Evolutionary conservation across 2,797 vertebrate genomes (phyloP).

Genomic region (Gorsachius magnificus): DNA sequence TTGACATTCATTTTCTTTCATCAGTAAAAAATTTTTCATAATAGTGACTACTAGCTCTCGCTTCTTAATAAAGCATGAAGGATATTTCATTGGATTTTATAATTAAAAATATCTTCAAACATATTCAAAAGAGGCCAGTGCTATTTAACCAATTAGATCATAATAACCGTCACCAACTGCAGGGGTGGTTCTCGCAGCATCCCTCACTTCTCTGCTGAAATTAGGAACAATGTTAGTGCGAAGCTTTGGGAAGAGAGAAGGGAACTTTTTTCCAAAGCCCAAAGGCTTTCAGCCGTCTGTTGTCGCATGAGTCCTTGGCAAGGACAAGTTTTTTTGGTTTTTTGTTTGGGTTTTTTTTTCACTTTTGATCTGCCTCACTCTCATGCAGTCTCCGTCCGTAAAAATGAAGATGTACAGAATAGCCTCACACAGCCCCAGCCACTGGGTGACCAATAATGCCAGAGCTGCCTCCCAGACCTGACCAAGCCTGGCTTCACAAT

Average conservation of each 20-base stretch:
- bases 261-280: not conserved
- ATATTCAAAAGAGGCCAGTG: not conserved
- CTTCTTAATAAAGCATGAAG: conserved; percentile 31
- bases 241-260: not conserved
- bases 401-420: not conserved
- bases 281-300: not conserved
- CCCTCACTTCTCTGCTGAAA: not conserved
- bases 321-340: not conserved
- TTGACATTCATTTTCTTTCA: conserved; percentile 38
- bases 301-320: not conserved
- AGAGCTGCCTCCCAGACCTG: not conserved
- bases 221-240: not conserved
- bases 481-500: not conserved
- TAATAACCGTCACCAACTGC: not conserved
- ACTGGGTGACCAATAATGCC: too few species aligned
- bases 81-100: conserved; percentile 17
- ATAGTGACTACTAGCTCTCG: not conserved
- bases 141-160: not conserved
- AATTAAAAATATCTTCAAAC: conserved; percentile 48
- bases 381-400: not conserved
- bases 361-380: not conserved
- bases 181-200: not conserved
- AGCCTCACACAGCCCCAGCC: not conserved
- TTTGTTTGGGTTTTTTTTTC: accelerated
- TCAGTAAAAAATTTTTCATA: conserved; percentile 8